Conservation (phyloP, 1,140 invertebrate species). For the Drosophila azteca region DNA sequence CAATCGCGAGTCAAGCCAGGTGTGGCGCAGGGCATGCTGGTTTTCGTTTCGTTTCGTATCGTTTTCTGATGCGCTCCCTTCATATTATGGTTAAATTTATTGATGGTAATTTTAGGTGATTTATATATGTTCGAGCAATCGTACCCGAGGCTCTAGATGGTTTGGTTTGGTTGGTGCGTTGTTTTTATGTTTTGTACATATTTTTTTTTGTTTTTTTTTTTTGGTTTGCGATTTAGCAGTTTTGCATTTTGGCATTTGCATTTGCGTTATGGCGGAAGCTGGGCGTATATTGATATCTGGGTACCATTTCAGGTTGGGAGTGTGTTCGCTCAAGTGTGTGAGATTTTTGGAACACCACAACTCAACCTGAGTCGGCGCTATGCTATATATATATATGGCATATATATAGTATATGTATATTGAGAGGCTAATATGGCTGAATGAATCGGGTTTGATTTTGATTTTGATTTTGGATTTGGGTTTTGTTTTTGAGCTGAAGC, state of each 20-base stretch:
- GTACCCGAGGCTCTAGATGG: constrained; percentile 45
- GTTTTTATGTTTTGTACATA: constrained; percentile 43
- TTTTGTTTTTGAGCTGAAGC: constrained; percentile 52
- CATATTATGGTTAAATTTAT: constrained; percentile 14
- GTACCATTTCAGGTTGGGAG: constrained; percentile 80
- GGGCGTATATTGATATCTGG: constrained; percentile 84
- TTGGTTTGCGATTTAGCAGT: constrained; percentile 35
- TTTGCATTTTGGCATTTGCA: constrained; percentile 52
- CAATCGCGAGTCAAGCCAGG: constrained; percentile 82
- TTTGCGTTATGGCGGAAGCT: constrained; percentile 77
- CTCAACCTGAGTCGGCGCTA: constrained; percentile 67
- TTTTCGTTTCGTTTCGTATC: constrained; percentile 27
- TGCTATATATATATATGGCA: constrained; percentile 29
- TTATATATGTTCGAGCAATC: constrained; percentile 39
- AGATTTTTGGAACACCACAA: constrained; percentile 64
- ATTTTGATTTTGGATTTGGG: constrained; percentile 23
- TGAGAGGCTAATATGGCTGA: constrained; percentile 47
- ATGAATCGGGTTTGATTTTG: constrained; percentile 36
- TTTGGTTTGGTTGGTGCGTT: constrained; percentile 49
- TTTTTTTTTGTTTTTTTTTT: constrained; percentile 22
- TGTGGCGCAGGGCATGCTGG: constrained; percentile 80
- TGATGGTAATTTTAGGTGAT: constrained; percentile 22
- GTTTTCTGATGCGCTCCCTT: constrained; percentile 45
- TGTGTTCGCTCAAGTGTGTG: constrained; percentile 65
- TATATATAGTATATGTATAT: constrained; percentile 37